Percentiles rank a stretch among this genome's conserved stretches.
These are phyloP conservation scores for Parnassius orleans DNA, from an alignment of 2,888 invertebrate species.

Conservation along the genomic window DNA sequence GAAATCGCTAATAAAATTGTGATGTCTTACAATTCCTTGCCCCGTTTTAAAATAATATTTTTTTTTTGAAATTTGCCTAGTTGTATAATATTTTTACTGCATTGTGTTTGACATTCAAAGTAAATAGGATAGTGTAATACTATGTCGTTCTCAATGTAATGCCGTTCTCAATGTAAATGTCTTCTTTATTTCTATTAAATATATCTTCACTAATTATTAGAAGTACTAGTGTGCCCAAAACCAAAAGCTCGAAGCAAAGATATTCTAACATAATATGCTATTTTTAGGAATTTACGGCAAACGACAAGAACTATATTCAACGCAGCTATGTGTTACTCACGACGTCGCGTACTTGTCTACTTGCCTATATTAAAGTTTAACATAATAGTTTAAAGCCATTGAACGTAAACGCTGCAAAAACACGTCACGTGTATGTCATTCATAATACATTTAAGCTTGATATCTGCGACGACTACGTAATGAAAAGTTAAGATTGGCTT, in stretches of 20 bases:
- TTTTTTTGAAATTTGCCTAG: too few relatives aligned
- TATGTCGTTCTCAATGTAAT: too few relatives aligned
- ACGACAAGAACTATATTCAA: constrained; percentile 18
- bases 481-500: constrained; percentile 30
- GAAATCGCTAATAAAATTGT: too few relatives aligned
- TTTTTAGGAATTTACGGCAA: constrained; percentile 18
- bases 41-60: too few relatives aligned
- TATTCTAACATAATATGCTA: constrained; percentile 6
- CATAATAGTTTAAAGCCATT: constrained; percentile 29
- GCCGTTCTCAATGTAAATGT: too few relatives aligned
- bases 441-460: constrained; percentile 53
- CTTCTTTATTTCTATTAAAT: neutral
- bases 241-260: neutral
- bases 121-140: too few relatives aligned
- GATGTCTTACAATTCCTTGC: too few relatives aligned
- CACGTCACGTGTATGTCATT: constrained; percentile 64
- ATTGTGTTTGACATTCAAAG: too few relatives aligned
- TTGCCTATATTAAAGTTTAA: constrained; percentile 28
- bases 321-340: constrained; percentile 17
- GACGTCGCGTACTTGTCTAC: constrained; percentile 23
- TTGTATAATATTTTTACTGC: too few relatives aligned
- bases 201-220: constrained; percentile 1
- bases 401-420: constrained; percentile 43
- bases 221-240: neutral
- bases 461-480: constrained; percentile 49